A percentile compares a stretch with the other conserved stretches of the same genome.
phyloP scores from a whole-genome alignment of 1,140 invertebrate genomes.

The Lordiphosa collinella region DNA sequence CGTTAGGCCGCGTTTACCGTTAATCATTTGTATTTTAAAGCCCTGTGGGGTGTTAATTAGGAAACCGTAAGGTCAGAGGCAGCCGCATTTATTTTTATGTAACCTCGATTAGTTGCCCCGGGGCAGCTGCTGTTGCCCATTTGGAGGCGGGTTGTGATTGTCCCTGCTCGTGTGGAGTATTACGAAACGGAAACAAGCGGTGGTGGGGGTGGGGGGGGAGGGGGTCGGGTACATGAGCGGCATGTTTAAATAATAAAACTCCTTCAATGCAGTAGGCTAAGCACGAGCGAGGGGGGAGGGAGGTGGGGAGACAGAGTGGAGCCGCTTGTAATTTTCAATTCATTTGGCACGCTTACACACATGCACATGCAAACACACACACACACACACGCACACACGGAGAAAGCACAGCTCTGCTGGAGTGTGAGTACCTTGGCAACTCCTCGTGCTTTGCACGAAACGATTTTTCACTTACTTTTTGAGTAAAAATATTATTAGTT shows the following conservation, averaged over 20 bases:
- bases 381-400: conserved; percentile 19
- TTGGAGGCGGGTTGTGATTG: conserved; percentile 11
- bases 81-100: conserved; percentile 52
- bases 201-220: conserved; percentile 5
- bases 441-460: conserved; percentile 71
- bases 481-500: conserved; percentile 3
- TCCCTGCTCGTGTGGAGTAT: conserved; percentile 28
- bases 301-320: conserved; percentile 36
- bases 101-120: conserved; percentile 39
- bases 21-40: conserved; percentile 40
- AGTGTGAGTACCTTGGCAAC: conserved; percentile 23
- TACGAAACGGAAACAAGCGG: conserved; percentile 72
- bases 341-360: conserved; percentile 66
- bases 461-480: conserved; percentile 62
- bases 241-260: conserved; percentile 63
- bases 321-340: conserved; percentile 74
- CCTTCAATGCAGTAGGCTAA: conserved; percentile 41
- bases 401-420: conserved; percentile 17
- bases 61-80: conserved; percentile 33
- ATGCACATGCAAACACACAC: conserved; percentile 35
- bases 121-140: conserved; percentile 1
- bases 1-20: conserved; percentile 48
- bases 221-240: conserved; percentile 22
- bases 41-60: conserved; percentile 20
- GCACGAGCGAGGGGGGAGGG: background rate